phyloP scores from a whole-genome alignment of 2,888 invertebrate species.

The Xylota segnis region DNA sequence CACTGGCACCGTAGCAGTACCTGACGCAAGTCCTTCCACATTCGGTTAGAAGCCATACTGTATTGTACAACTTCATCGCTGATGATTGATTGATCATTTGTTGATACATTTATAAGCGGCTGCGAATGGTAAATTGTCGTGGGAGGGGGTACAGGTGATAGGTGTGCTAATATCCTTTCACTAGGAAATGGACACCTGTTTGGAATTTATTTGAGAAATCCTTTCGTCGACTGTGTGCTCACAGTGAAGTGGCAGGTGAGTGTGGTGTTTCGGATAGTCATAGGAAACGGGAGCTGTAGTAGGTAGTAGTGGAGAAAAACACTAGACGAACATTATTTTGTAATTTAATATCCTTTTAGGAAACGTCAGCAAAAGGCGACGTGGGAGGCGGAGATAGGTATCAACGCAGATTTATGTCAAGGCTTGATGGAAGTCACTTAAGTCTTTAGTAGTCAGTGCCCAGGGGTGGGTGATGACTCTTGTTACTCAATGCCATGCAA shows the following conservation, averaged over 20 bases:
- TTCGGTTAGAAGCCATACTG: not conserved
- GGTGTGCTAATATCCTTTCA: constrained; percentile 13
- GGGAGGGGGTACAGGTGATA: not conserved
- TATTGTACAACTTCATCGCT: constrained; percentile 17
- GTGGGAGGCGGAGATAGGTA: not conserved
- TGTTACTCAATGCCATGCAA: too few relatives aligned
- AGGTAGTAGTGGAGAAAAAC: not conserved
- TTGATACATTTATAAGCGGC: constrained; percentile 31
- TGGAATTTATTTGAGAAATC: constrained; percentile 20
- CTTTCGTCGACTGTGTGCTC: not conserved
- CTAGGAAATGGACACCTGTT: constrained; percentile 27
- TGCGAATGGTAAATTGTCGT: constrained; percentile 4
- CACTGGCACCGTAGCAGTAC: constrained; percentile 12
- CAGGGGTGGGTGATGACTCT: not conserved
- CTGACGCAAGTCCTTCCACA: not conserved
- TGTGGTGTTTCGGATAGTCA: not conserved
- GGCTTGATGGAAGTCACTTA: constrained; percentile 14
- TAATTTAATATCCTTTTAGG: constrained; percentile 34
- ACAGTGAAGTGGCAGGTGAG: not conserved
- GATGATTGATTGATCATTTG: constrained; percentile 39
- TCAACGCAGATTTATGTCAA: constrained; percentile 27
- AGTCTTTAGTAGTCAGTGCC: constrained; percentile 14
- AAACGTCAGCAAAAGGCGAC: not conserved
- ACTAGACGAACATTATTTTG: constrained; percentile 24
- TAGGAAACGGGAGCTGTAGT: not conserved